Percentiles rank a stretch among this genome's conserved stretches.
These are phyloP conservation scores for Siniperca chuatsi DNA, from an alignment of 2,113 vertebrate species.

Conservation along the genomic window DNA sequence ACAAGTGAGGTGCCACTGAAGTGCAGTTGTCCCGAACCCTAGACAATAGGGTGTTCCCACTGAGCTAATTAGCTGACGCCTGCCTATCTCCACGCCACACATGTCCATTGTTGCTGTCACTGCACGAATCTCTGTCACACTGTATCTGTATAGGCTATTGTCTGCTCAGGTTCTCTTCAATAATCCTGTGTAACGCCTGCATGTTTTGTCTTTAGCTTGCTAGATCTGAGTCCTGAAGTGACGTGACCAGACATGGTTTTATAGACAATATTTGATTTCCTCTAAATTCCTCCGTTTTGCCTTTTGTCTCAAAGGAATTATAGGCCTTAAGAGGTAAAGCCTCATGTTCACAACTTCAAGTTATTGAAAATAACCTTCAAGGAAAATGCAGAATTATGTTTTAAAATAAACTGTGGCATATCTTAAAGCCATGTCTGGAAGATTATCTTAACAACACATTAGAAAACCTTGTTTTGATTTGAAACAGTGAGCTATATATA, in stretches of 20 bases:
- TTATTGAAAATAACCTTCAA: slow-evolving; percentile 74
- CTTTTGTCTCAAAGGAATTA: slow-evolving; percentile 77
- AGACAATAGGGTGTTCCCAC: slow-evolving; percentile 82
- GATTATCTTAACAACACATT: slow-evolving; percentile 58
- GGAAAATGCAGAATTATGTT: slow-evolving; percentile 63
- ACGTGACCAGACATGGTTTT: slow-evolving; percentile 79
- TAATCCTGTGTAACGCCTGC: slow-evolving; percentile 85
- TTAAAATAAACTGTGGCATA: slow-evolving; percentile 50
- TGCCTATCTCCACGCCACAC: slow-evolving; percentile 86
- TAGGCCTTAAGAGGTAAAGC: slow-evolving; percentile 66
- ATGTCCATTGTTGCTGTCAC: slow-evolving; percentile 82
- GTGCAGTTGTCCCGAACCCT: slow-evolving; percentile 59
- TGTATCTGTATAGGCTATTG: slow-evolving; percentile 78
- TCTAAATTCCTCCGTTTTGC: slow-evolving; percentile 55
- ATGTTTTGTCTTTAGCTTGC: slow-evolving; percentile 75
- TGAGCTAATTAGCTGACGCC: slow-evolving; percentile 84
- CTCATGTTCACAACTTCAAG: slow-evolving; percentile 64
- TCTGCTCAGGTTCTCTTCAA: slow-evolving; percentile 76
- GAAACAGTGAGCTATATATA: slow-evolving; percentile 45
- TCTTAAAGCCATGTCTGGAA: slow-evolving; percentile 51
- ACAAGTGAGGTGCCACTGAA: slow-evolving; percentile 84
- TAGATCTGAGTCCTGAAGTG: slow-evolving; percentile 75
- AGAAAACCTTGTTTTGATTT: slow-evolving; percentile 47
- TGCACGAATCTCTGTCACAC: slow-evolving; percentile 69
- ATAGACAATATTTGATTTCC: slow-evolving; percentile 53